These are phyloP conservation scores for Numida meleagris DNA, from an alignment of 2,113 vertebrate genomes.

Conservation along the genomic window DNA sequence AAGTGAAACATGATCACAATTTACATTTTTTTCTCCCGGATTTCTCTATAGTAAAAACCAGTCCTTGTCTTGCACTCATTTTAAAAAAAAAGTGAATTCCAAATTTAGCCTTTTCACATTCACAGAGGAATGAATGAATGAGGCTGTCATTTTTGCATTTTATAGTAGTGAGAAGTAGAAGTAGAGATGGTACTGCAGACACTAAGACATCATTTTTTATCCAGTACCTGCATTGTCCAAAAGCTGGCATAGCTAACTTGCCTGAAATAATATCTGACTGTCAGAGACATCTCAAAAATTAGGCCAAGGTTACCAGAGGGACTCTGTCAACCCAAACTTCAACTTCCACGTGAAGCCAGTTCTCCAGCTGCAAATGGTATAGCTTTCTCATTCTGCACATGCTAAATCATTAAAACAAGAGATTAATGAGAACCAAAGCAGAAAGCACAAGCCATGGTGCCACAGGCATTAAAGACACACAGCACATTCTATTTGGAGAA, in stretches of 20 bases:
- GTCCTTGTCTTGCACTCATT: not conserved
- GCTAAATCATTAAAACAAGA: not conserved
- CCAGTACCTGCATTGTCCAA: not conserved
- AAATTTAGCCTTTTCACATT: not conserved
- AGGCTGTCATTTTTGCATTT: not conserved
- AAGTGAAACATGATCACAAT: not conserved
- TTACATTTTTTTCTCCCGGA: not conserved
- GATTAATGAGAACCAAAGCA: not conserved
- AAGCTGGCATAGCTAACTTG: not conserved
- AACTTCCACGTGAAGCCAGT: not conserved
- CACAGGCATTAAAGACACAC: not conserved
- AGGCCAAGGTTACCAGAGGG: not conserved
- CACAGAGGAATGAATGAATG: not conserved
- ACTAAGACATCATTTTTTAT: not conserved
- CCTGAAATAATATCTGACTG: not conserved
- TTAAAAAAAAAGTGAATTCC: not conserved
- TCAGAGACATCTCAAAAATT: not conserved
- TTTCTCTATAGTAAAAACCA: not conserved
- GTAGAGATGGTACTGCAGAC: not conserved
- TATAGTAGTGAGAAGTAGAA: not conserved
- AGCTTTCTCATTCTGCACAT: not conserved
- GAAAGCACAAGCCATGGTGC: not conserved
- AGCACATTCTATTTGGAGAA: not conserved
- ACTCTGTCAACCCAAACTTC: not conserved
- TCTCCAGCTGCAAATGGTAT: not conserved